phyloP scores from a whole-genome alignment of 2,113 vertebrate genomes.

The Notothenia coriiceps region DNA sequence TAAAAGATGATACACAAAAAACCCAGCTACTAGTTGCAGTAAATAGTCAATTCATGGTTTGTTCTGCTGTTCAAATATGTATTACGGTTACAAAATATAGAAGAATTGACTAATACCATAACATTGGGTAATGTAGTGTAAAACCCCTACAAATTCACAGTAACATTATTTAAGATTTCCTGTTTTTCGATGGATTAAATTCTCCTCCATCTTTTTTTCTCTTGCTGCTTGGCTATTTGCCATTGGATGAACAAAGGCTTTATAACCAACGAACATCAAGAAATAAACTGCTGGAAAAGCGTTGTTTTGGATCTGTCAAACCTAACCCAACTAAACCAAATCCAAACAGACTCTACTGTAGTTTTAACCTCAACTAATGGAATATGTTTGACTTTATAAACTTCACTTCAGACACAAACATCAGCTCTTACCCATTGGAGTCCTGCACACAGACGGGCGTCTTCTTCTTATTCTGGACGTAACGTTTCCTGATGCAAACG shows the following conservation, averaged over 20 bases:
- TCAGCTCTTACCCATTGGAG: constrained; percentile 84
- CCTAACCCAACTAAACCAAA: too few relatives aligned
- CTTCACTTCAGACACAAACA: neutral
- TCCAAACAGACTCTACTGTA: too few relatives aligned
- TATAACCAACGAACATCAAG: neutral
- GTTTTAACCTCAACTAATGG: neutral
- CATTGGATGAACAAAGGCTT: neutral
- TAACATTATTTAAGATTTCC: constrained; percentile 2
- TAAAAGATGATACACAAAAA: too few relatives aligned
- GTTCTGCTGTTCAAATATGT: too few relatives aligned
- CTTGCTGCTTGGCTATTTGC: neutral
- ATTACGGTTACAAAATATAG: too few relatives aligned
- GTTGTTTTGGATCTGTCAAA: neutral
- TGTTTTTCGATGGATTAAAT: neutral
- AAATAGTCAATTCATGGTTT: too few relatives aligned
- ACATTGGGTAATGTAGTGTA: too few relatives aligned
- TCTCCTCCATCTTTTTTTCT: too few relatives aligned
- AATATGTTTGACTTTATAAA: too few relatives aligned
- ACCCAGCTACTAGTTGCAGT: too few relatives aligned
- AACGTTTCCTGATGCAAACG: constrained; percentile 82
- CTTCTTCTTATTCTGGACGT: constrained; percentile 83
- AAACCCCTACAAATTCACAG: neutral
- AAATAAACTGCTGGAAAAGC: neutral
- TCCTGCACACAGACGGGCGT: constrained; percentile 90
- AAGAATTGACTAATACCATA: too few relatives aligned